Evolutionary conservation across 2,888 invertebrate genomes (phyloP), one percentile per base, ranked within the genome.

Genomic region (Esperia sulphurella): DNA sequence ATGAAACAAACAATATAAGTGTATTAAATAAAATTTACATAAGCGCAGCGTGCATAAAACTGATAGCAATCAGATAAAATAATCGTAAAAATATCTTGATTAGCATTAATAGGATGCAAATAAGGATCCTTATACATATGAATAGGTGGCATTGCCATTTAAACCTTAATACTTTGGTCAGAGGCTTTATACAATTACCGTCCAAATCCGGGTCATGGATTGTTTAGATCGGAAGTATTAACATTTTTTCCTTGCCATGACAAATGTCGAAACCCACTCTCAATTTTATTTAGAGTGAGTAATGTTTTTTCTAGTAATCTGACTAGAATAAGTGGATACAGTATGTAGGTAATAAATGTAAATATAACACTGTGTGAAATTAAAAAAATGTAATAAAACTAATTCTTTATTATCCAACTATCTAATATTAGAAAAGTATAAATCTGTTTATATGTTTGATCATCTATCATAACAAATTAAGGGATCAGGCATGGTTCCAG

Each of bases 121-220:
- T n/a, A 30, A 49, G 49, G 49, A 49, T 49, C 14, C 29, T 31
- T 35, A 10, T 12, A 5, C n/a, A 13, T 40, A 43, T 44, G 42
- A 45, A 49, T 45, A 42, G 41, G 9, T 40, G 41, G 35, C 48
- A 48, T 48, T 48, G 48, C 41, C 41, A 44, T 49, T 49, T 45
- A 45, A 45, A 10, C 10, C 14, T 43, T 38, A 29, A 37, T 35
- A 35, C n/a, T 38, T 8, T 29, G 7, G 29, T 8, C n/a, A 14
- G 14, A 14, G 39, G 39, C 13, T 21, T 3, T 29, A 38, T 10
- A 45, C 44, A 39, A 45, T 45, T 28, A 39, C 29, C 29, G 5
- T 39, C n/a, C 28, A 39, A 45, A 29, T 45, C 45, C 45, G 45
- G 39, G 39, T 45, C 39, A 45, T 28, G 39, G 39, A 14, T 43